Evolutionary conservation across 1,140 invertebrate species (phyloP).

Genomic region (Hypsibius dujardini): DNA sequence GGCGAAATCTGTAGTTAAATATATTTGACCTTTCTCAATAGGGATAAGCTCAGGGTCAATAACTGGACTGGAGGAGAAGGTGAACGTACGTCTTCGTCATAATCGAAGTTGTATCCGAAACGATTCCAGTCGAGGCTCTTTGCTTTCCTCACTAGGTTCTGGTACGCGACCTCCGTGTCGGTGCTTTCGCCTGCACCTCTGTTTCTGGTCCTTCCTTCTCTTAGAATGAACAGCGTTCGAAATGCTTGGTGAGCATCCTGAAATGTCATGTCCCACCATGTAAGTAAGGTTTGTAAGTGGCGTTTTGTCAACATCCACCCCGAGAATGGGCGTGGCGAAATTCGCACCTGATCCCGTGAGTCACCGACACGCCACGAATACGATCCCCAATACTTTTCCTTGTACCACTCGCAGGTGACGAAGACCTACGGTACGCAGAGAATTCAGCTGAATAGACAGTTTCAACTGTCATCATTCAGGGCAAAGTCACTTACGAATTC

Average conservation of each 20-base stretch:
- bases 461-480: background rate
- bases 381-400: slow-evolving; percentile 2
- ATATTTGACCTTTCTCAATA: background rate
- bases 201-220: no score
- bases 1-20: background rate
- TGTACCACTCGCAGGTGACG: background rate
- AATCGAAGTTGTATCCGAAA: background rate
- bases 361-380: background rate
- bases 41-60: background rate
- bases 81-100: background rate
- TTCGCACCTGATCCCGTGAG: background rate
- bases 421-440: background rate
- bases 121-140: background rate
- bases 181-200: no score
- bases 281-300: no score
- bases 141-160: background rate
- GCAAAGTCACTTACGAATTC: background rate
- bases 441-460: background rate
- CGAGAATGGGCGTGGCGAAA: no score
- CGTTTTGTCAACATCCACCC: no score
- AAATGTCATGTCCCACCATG: no score
- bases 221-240: background rate
- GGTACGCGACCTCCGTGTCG: background rate
- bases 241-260: background rate
- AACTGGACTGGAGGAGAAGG: background rate